Conservation (phyloP, 2,113 vertebrate genomes). For the Jacana jacana region DNA sequence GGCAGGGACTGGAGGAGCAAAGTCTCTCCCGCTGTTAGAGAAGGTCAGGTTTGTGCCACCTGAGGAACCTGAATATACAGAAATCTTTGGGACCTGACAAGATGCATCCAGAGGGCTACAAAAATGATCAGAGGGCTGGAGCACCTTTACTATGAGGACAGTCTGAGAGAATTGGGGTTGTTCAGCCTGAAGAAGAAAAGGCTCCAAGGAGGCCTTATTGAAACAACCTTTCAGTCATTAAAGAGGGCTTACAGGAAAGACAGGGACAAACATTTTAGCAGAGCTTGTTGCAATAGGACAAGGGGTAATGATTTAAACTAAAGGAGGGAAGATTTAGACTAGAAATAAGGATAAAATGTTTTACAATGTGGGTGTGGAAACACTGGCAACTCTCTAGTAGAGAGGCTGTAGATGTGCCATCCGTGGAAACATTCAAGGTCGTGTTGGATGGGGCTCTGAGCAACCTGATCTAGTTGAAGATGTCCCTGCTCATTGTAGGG, state of each 20-base stretch:
- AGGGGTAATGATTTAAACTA: background rate
- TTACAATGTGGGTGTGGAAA: background rate
- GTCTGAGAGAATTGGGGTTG: background rate
- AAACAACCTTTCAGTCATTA: background rate
- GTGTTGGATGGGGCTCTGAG: background rate
- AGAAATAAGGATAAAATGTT: background rate
- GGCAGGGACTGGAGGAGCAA: background rate
- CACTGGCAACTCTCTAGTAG: too few species aligned
- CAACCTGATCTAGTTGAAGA: background rate
- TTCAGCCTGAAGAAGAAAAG: background rate
- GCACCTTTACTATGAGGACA: background rate
- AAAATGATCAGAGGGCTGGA: background rate
- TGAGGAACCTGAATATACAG: background rate
- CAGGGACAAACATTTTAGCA: background rate
- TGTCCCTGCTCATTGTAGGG: background rate
- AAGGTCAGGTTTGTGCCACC: background rate
- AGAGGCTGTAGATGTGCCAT: background rate
- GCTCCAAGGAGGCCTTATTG: background rate
- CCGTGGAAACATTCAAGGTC: background rate
- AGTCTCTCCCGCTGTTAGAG: background rate
- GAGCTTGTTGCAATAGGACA: background rate
- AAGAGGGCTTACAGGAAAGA: background rate
- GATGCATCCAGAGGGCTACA: background rate
- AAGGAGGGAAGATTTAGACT: background rate
- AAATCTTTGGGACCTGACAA: background rate